phyloP scores from a whole-genome alignment of 2,797 vertebrate species.

The Chromobotia macracanthus region DNA sequence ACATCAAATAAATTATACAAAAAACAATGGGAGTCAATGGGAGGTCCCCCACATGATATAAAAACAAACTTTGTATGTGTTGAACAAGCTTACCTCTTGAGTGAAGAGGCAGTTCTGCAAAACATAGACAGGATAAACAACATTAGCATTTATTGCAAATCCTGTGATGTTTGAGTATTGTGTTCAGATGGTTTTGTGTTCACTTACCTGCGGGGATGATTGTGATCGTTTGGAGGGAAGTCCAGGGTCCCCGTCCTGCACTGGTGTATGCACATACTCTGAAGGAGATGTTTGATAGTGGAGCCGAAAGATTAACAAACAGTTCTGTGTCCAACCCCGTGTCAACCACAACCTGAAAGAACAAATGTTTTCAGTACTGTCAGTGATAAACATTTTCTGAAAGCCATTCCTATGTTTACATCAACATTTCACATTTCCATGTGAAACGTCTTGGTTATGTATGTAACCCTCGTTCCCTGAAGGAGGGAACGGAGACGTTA shows the following conservation, averaged over 20 bases:
- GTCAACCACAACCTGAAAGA: constrained; percentile 71
- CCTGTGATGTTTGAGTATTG: background rate
- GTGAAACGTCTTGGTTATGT: background rate
- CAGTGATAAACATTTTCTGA: background rate
- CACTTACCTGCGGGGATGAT: constrained; percentile 70
- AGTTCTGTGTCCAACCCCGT: constrained; percentile 77
- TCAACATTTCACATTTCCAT: too few relatives aligned
- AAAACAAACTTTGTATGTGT: background rate
- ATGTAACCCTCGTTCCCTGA: too few relatives aligned
- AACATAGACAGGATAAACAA: constrained; percentile 29
- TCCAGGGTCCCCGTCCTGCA: constrained; percentile 86
- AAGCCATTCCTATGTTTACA: background rate
- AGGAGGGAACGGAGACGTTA: too few relatives aligned
- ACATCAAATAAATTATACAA: too few relatives aligned
- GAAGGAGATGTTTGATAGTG: constrained; percentile 81
- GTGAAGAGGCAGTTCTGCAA: constrained; percentile 65
- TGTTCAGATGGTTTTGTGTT: background rate
- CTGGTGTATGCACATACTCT: constrained; percentile 83
- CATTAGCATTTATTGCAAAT: background rate
- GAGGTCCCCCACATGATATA: too few relatives aligned
- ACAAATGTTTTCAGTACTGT: background rate
- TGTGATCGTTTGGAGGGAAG: constrained; percentile 71
- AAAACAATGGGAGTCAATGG: too few relatives aligned
- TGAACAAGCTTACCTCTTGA: constrained; percentile 68
- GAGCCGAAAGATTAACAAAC: constrained; percentile 76